These are phyloP conservation scores for Alosa alosa DNA, from an alignment of 2,113 vertebrate genomes.

Conservation along the genomic window DNA sequence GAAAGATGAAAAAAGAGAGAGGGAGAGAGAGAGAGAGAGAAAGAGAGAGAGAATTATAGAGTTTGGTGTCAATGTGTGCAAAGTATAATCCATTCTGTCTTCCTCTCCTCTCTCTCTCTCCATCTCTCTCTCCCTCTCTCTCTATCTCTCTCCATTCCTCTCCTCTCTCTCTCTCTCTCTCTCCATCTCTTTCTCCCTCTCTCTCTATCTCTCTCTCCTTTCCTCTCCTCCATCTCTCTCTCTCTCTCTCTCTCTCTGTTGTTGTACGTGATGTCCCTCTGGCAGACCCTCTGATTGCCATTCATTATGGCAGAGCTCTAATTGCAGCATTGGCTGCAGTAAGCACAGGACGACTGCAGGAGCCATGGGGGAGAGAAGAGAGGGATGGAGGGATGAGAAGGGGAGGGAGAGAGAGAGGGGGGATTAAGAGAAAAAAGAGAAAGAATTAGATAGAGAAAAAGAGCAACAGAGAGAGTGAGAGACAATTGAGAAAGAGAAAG, in stretches of 20 bases:
- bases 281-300: conserved; percentile 57
- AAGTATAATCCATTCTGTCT: no score
- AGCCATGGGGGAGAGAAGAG: neutral
- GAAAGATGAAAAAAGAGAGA: no score
- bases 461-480: neutral
- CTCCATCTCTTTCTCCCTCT: no score
- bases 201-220: neutral
- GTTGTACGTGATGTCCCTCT: neutral
- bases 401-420: neutral
- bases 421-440: no score
- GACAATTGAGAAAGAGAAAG: neutral
- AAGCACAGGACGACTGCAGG: no score
- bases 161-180: no score
- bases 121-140: no score
- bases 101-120: no score
- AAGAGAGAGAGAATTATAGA: no score
- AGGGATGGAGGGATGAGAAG: neutral
- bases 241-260: conserved; percentile 26
- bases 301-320: conserved; percentile 64
- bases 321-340: conserved; percentile 48
- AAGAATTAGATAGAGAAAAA: neutral
- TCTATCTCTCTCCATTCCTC: no score
- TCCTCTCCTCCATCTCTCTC: conserved; percentile 15
- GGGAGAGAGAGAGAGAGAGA: no score
- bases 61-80: no score